phyloP scores from a whole-genome alignment of 2,113 vertebrate species.

The Poeciliopsis retropinna region DNA sequence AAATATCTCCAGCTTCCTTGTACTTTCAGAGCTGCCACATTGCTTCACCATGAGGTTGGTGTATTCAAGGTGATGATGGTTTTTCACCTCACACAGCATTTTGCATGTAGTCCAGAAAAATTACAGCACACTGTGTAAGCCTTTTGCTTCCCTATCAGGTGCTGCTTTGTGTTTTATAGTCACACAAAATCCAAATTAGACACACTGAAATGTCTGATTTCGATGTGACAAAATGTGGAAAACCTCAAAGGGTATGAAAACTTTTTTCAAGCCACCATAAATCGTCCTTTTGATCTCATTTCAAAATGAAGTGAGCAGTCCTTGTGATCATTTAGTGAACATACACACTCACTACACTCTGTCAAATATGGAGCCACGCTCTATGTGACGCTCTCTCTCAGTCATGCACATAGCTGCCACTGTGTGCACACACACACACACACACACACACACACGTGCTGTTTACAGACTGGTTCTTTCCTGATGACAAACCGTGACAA shows the following conservation, averaged over 20 bases:
- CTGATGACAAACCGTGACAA: constrained; percentile 65
- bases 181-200: no score
- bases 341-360: constrained; percentile 23
- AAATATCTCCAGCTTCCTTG: no score
- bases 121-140: not conserved
- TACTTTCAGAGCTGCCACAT: no score
- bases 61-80: no score
- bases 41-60: no score
- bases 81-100: no score
- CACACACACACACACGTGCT: constrained; percentile 22
- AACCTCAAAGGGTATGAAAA: not conserved
- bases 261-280: not conserved
- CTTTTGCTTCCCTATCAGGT: no score
- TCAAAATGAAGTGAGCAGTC: constrained; percentile 17
- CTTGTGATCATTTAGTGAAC: constrained; percentile 39
- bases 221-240: not conserved
- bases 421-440: constrained; percentile 19
- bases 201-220: not conserved
- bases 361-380: constrained; percentile 14
- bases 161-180: no score
- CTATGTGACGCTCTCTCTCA: not conserved
- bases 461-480: constrained; percentile 52
- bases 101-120: no score
- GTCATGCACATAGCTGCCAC: not conserved
- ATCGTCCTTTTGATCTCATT: constrained; percentile 15